These are phyloP conservation scores for Melanogrammus aeglefinus DNA, from an alignment of 2,797 vertebrate species.

Conservation along the genomic window DNA sequence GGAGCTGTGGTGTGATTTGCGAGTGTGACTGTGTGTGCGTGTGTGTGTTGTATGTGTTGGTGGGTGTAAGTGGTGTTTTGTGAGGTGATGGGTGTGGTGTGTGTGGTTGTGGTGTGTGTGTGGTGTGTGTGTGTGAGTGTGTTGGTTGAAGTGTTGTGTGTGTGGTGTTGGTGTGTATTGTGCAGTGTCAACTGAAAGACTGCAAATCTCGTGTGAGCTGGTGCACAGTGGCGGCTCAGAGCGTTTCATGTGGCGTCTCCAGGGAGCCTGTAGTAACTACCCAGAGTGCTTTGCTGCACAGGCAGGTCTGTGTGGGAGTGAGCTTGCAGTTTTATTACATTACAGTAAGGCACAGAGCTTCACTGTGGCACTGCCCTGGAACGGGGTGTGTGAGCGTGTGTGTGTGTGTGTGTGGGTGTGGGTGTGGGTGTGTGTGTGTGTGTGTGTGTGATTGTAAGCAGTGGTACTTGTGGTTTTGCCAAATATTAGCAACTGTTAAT, in stretches of 20 bases:
- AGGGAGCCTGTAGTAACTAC: constrained; percentile 64
- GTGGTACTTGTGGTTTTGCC: not conserved
- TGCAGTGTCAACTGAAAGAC: not conserved
- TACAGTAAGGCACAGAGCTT: constrained; percentile 56
- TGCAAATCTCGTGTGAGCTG: constrained; percentile 7
- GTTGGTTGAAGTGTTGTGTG: constrained; percentile 9
- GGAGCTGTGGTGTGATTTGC: too few relatives aligned
- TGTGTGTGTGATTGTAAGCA: constrained; percentile 4
- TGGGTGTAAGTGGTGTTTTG: too few relatives aligned
- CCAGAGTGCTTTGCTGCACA: constrained; percentile 67
- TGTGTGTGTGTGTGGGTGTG: constrained; percentile 18
- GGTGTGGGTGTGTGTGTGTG: constrained; percentile 13
- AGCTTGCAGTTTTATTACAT: constrained; percentile 65
- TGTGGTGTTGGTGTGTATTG: constrained; percentile 7
- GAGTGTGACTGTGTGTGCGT: too few relatives aligned
- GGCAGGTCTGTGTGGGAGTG: constrained; percentile 59
- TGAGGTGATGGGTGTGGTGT: too few relatives aligned
- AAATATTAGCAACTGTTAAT: not conserved
- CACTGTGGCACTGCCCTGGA: constrained; percentile 43
- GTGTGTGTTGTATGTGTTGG: too few relatives aligned
- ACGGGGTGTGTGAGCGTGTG: constrained; percentile 2
- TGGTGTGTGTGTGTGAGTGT: not conserved
- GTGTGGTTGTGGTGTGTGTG: not conserved
- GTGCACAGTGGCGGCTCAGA: constrained; percentile 13
- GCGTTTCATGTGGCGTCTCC: constrained; percentile 60